A percentile compares a stretch with the other conserved stretches of the same genome.
phyloP scores from a whole-genome alignment of 2,113 vertebrate genomes.

The Psittacus erithacus region DNA sequence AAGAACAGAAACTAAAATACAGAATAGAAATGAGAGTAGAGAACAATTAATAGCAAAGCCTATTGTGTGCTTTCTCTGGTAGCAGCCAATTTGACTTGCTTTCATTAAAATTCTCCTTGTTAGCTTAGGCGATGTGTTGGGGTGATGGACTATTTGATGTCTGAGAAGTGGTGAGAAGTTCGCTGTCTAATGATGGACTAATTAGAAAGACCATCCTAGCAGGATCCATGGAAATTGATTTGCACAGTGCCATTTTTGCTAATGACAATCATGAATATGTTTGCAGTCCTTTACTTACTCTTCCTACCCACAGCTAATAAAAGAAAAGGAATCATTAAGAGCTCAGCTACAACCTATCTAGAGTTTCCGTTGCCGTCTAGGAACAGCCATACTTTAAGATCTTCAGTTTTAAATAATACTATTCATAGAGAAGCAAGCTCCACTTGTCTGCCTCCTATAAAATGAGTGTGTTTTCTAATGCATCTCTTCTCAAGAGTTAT shows the following conservation, averaged over 20 bases:
- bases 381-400: not conserved
- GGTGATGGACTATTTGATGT: constrained; percentile 47
- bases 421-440: not conserved
- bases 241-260: constrained; percentile 65
- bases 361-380: not conserved
- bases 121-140: not conserved
- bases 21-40: not conserved
- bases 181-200: constrained; percentile 64
- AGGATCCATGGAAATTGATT: constrained; percentile 71
- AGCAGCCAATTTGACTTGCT: constrained; percentile 34
- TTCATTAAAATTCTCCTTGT: constrained; percentile 73
- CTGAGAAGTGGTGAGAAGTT: constrained; percentile 49
- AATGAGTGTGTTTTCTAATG: not conserved
- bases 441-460: not conserved
- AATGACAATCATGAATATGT: constrained; percentile 52
- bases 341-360: not conserved
- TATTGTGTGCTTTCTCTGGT: constrained; percentile 47
- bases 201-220: constrained; percentile 65
- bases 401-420: constrained; percentile 7
- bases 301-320: constrained; percentile 40
- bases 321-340: constrained; percentile 17
- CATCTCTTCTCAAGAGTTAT: not conserved
- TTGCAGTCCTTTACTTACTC: constrained; percentile 46
- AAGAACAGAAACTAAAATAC: constrained; percentile 28
- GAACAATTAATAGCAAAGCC: constrained; percentile 46